Evolutionary conservation across 2,797 vertebrate species (phyloP), one percentile per base, ranked within the genome.

Genomic region (Parambassis ranga): DNA sequence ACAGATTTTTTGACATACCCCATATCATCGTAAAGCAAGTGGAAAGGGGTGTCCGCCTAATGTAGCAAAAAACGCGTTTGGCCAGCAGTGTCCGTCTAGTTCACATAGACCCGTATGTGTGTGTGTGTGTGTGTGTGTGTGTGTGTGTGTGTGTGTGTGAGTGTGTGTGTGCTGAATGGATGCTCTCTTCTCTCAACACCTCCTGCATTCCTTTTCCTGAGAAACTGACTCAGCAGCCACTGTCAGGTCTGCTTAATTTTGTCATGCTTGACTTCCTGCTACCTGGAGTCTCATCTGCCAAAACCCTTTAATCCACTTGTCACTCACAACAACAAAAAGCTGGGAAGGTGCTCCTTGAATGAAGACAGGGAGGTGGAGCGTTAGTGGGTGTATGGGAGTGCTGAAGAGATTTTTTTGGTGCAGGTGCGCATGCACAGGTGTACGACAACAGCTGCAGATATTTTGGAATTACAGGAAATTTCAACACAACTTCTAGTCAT

Each of bases 161-260:
- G 13, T 42, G 63, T 71, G 52, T 49, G 38, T 68, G 31, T 32
- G 66, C 47, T 48, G 50, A 56, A 64, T 69, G 28, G 43, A 53
- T 44, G 57, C 70, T 61, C 65, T 58, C 31, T 46, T 48, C 47
- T 32, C 39, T 69, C 71, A 47, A 51, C 75, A 65, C 70, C 26
- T 43, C 55, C 64, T 48, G 26, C 64, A 56, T 75, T 53, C 41
- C 53, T 46, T 71, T n/a, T 60, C 53, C 66, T 32, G 19, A 84
- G 70, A 79, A 81, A 69, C 90, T 92, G 92, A 93, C 76, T 92
- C 92, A 93, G 91, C 91, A 90, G 75, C 74, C 79, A 70, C 77
- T 90, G 91, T 92, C 89, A 86, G 77, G 79, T 91, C 83, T 63
- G 81, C 85, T 92, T 91, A 87, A 90, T 91, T 90, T 82, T 53